Evolutionary conservation across 2,888 invertebrate species (phyloP).

Genomic region (Esperia sulphurella): DNA sequence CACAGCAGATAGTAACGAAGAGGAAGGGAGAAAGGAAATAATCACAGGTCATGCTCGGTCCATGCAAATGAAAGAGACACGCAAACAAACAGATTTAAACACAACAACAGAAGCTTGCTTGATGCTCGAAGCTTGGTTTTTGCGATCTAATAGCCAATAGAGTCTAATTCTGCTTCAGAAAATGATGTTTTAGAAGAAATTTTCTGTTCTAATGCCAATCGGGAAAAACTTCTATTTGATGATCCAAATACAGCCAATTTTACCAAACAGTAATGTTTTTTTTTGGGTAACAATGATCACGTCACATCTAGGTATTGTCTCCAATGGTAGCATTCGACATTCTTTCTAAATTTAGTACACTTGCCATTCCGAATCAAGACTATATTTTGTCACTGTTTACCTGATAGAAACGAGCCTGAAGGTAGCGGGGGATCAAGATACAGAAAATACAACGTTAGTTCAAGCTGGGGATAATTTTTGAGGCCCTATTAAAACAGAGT

Average conservation of each 20-base stretch:
- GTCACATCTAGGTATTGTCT: slow-evolving; percentile 55
- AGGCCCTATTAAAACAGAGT: slow-evolving; percentile 2
- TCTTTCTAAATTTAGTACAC: slow-evolving; percentile 74
- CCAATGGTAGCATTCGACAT: slow-evolving; percentile 50
- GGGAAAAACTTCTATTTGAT: too few species aligned
- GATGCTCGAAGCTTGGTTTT: slow-evolving; percentile 62
- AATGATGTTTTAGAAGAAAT: slow-evolving; percentile 7
- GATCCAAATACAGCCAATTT: slow-evolving; percentile 58
- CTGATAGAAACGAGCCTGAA: slow-evolving; percentile 92
- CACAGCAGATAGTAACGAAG: slow-evolving; percentile 49
- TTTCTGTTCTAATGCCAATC: slow-evolving; percentile 16
- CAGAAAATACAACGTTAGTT: slow-evolving; percentile 80
- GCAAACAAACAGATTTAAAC: slow-evolving; percentile 70
- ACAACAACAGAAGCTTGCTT: slow-evolving; percentile 70
- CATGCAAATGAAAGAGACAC: slow-evolving; percentile 77
- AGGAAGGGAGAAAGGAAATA: slow-evolving; percentile 55
- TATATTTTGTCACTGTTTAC: slow-evolving; percentile 82
- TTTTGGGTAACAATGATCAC: slow-evolving; percentile 55
- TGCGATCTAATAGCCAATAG: slow-evolving; percentile 57
- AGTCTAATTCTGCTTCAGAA: slow-evolving; percentile 43
- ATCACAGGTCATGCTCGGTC: slow-evolving; percentile 68
- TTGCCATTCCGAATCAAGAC: slow-evolving; percentile 74
- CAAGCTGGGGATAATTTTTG: slow-evolving; percentile 20
- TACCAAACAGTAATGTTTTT: slow-evolving; percentile 28
- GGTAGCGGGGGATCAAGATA: slow-evolving; percentile 83